Percentiles rank a stretch among this genome's conserved stretches.
These are phyloP conservation scores for Drosophila punjabiensis DNA, from an alignment of 1,140 invertebrate species.

Conservation along the genomic window DNA sequence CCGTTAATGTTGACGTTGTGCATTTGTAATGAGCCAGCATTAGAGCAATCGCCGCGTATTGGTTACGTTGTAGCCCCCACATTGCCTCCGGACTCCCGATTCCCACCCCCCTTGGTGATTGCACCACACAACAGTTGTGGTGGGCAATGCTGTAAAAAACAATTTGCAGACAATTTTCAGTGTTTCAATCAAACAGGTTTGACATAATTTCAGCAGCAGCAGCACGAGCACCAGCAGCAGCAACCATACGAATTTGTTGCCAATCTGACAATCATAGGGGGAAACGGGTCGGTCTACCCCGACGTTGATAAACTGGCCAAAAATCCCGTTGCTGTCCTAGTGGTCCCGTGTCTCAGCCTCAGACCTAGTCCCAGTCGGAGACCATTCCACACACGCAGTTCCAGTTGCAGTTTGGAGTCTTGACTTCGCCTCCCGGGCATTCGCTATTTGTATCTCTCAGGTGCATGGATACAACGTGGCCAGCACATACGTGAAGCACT, in stretches of 20 bases:
- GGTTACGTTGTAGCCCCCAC: slow-evolving; percentile 34
- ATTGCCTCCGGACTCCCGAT: neutral
- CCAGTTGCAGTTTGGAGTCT: slow-evolving; percentile 41
- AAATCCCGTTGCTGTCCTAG: slow-evolving; percentile 32
- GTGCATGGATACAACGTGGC: slow-evolving; percentile 38
- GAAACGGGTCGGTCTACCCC: slow-evolving; percentile 5
- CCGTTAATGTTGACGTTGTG: slow-evolving; percentile 47
- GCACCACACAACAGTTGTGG: slow-evolving; percentile 17
- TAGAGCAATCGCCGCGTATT: slow-evolving; percentile 40
- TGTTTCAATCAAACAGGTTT: slow-evolving; percentile 70
- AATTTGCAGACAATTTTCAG: slow-evolving; percentile 54
- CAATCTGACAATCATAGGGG: slow-evolving; percentile 38
- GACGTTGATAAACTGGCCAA: slow-evolving; percentile 59
- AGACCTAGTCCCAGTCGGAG: neutral
- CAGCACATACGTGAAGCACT: slow-evolving; percentile 38
- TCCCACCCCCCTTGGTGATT: slow-evolving; percentile 37
- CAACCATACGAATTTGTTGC: slow-evolving; percentile 40
- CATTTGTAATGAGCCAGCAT: slow-evolving; percentile 55
- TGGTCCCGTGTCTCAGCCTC: slow-evolving; percentile 13
- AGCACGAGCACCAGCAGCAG: slow-evolving; percentile 16
- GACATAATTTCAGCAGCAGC: slow-evolving; percentile 61
- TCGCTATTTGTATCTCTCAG: slow-evolving; percentile 67
- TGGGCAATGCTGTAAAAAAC: slow-evolving; percentile 51
- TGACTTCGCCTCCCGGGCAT: slow-evolving; percentile 28
- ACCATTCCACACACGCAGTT: slow-evolving; percentile 23